Base-by-base conservation (phyloP, 2,113 vertebrate species). In the Pagrus major region DNA sequence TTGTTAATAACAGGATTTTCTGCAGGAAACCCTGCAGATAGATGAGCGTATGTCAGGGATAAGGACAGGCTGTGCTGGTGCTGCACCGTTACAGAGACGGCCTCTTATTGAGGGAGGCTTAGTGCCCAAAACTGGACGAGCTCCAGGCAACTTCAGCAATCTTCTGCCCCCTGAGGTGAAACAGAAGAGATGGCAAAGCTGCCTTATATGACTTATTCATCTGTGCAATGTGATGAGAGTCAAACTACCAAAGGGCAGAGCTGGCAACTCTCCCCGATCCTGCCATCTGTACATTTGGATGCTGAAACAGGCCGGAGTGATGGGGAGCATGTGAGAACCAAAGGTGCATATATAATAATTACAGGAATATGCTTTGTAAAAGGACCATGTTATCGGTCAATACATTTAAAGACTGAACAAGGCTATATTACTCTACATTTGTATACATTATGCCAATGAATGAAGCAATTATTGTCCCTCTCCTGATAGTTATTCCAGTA, bases 141-240 rank as follows among this genome's bases (percentile, higher is more conserved):
- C 71, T 85, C 89, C 88, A 92, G 83, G 86, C 75, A 67, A 79
- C 88, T 88, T 86, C 87, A 90, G 91, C 88, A 86, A 42, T 86
- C 82, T 73, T 46, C 39, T 65, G 37, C 39, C 75, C 82, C 87
- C 67, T 33, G 76, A 69, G 77, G 78, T 71, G 78, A 76, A 78
- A 81, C 71, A 63, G 63, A 84, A 39, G 66, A 88, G 70, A 78
- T 46, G 65, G 87, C 80, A 84, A 73, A 70, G 31, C 56, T 59
- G 72, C 67, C 63, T 77, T 74, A 42, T 61, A 88, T 89, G 69
- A 91, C 85, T 91, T 87, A 89, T 91, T 91, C 86, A 92, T 91
- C 71, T 74, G 46, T 77, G 81, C 89, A 64, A 71, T 65, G 76
- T 80, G 85, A 88, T 47, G 54, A 85, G 89, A 84, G 74, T 83